phyloP scores from a whole-genome alignment of 2,797 vertebrate species.

The Microctenopoma stevenorrisi region DNA sequence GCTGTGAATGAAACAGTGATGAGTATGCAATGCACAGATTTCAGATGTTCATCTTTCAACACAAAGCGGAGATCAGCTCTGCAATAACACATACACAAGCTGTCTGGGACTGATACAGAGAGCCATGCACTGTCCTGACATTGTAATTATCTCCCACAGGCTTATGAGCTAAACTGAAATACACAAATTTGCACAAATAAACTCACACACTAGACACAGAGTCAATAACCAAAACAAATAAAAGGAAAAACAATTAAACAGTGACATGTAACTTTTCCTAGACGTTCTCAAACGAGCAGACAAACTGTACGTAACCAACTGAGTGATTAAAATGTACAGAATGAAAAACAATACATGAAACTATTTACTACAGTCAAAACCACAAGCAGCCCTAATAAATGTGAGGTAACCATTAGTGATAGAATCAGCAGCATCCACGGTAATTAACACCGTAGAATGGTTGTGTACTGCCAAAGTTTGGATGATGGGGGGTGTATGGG shows the following conservation, averaged over 20 bases:
- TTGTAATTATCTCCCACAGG: conserved; percentile 40
- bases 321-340: neutral
- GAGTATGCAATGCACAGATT: neutral
- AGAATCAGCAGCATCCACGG: conserved; percentile 7
- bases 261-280: neutral
- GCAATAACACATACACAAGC: conserved; percentile 47
- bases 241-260: conserved; percentile 17
- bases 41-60: conserved; percentile 44
- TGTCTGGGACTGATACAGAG: conserved; percentile 42
- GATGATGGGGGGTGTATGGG: conserved; percentile 34
- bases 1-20: conserved; percentile 17
- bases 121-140: conserved; percentile 38
- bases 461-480: conserved; percentile 23
- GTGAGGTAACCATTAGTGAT: conserved; percentile 1
- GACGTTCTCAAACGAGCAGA: neutral
- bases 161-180: conserved; percentile 38
- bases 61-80: conserved; percentile 47
- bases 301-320: neutral
- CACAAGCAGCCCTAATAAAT: neutral
- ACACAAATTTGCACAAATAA: conserved; percentile 30
- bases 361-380: conserved; percentile 10
- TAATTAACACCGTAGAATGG: conserved; percentile 24
- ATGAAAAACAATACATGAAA: conserved; percentile 2
- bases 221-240: conserved; percentile 4
- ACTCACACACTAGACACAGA: conserved; percentile 21